Percentiles rank a stretch among this genome's conserved stretches.
Conservation (phyloP, 1,140 invertebrate species). For the Neelides sp. region DNA sequence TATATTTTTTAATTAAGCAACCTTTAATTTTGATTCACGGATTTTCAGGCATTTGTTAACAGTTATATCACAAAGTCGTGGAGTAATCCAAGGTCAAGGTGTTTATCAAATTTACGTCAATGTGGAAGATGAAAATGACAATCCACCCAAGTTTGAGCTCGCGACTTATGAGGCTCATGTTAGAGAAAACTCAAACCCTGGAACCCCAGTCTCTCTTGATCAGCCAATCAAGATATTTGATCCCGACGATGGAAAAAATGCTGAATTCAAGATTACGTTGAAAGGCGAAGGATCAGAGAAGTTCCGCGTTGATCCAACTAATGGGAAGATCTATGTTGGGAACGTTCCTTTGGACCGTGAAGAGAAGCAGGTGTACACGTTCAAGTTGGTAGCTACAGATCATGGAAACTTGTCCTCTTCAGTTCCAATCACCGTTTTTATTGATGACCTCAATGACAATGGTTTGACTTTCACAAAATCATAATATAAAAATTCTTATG, state of each 20-base stretch:
- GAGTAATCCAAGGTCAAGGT: conserved; percentile 49
- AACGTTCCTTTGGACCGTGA: conserved; percentile 54
- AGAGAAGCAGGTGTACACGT: conserved; percentile 49
- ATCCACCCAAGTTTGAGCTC: conserved; percentile 65
- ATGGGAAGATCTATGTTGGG: conserved; percentile 49
- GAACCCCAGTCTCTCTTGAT: conserved; percentile 55
- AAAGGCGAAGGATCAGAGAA: conserved; percentile 58
- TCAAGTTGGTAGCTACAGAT: conserved; percentile 61
- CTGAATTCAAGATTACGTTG: conserved; percentile 55
- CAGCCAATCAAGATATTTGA: conserved; percentile 56
- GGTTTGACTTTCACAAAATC: conserved; percentile 1
- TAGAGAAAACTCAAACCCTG: conserved; percentile 57
- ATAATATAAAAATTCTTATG: too few species aligned
- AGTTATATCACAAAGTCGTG: conserved; percentile 59
- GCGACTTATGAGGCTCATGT: conserved; percentile 61
- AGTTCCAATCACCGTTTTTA: conserved; percentile 19
- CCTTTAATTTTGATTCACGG: not conserved
- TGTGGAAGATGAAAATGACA: conserved; percentile 78
- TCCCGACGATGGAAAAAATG: conserved; percentile 62
- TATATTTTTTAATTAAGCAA: not conserved
- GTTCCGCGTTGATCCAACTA: conserved; percentile 58
- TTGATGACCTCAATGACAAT: conserved; percentile 16
- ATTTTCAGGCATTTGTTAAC: conserved; percentile 46
- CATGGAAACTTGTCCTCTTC: conserved; percentile 47
- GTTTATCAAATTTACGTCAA: conserved; percentile 63